Conservation (phyloP, 2,888 invertebrate genomes). For the Linnaemya tessellans region DNA sequence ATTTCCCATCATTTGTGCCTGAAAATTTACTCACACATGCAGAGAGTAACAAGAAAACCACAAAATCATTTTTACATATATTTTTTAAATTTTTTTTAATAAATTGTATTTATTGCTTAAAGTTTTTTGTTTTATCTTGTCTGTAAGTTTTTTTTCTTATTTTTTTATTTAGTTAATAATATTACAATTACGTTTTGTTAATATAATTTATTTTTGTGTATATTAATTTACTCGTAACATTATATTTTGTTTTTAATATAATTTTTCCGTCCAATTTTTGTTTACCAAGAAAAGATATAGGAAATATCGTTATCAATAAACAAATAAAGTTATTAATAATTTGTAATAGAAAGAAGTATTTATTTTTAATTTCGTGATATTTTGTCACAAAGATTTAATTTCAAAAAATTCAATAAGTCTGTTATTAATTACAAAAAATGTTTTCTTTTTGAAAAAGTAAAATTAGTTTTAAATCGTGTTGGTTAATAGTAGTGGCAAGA, state of each 20-base stretch:
- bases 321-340: constrained; percentile 14
- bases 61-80: constrained; percentile 32
- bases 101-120: constrained; percentile 68
- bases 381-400: constrained; percentile 28
- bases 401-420: neutral
- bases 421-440: neutral
- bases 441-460: neutral
- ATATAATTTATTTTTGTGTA: constrained; percentile 2
- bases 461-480: neutral
- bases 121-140: constrained; percentile 52
- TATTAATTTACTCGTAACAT: constrained; percentile 6
- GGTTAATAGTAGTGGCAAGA: constrained; percentile 4
- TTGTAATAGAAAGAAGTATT: constrained; percentile 14
- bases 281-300: constrained; percentile 46
- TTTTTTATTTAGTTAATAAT: constrained; percentile 44
- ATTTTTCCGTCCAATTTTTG: constrained; percentile 29
- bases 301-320: constrained; percentile 14
- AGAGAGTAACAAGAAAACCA: neutral
- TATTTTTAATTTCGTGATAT: constrained; percentile 8
- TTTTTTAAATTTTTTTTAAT: no score
- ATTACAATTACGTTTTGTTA: constrained; percentile 33
- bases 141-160: constrained; percentile 30
- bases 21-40: no score
- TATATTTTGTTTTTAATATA: constrained; percentile 16
- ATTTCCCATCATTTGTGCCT: no score